phyloP scores from a whole-genome alignment of 2,797 vertebrate species.

The Mallotus villosus region DNA sequence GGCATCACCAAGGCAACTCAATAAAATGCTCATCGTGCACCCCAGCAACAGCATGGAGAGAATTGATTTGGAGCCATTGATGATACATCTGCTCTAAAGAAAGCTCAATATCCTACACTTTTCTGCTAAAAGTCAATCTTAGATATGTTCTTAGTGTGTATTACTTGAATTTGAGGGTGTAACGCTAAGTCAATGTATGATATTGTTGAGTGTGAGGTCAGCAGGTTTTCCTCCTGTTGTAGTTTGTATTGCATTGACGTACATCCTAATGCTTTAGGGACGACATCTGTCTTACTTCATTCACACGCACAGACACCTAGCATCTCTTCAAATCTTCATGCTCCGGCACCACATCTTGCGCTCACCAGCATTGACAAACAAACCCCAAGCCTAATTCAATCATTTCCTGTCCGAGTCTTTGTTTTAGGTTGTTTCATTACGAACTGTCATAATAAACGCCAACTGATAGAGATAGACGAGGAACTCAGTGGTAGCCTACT shows the following conservation, averaged over 20 bases:
- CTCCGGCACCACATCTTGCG: neutral
- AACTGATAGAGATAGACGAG: constrained; percentile 1
- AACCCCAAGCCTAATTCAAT: constrained; percentile 19
- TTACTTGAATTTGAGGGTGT: too few species aligned
- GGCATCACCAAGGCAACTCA: constrained; percentile 31
- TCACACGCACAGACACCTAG: constrained; percentile 2
- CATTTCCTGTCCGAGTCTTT: constrained; percentile 28
- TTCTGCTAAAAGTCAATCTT: too few species aligned
- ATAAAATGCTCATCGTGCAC: neutral
- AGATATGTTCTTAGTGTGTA: too few species aligned
- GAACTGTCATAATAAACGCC: constrained; percentile 16
- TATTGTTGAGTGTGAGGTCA: too few species aligned
- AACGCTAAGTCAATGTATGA: too few species aligned
- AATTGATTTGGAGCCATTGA: neutral
- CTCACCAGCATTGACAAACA: neutral
- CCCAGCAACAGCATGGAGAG: constrained; percentile 33
- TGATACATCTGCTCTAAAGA: neutral
- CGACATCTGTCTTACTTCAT: neutral
- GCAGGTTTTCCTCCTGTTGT: too few species aligned
- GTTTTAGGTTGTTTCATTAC: constrained; percentile 15
- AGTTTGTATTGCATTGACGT: too few species aligned
- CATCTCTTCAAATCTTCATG: neutral
- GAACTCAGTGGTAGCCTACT: neutral
- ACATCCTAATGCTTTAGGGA: too few species aligned
- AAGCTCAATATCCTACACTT: neutral